phyloP scores from a whole-genome alignment of 64 coral and sea anemone genomes.

The Montipora sp. region DNA sequence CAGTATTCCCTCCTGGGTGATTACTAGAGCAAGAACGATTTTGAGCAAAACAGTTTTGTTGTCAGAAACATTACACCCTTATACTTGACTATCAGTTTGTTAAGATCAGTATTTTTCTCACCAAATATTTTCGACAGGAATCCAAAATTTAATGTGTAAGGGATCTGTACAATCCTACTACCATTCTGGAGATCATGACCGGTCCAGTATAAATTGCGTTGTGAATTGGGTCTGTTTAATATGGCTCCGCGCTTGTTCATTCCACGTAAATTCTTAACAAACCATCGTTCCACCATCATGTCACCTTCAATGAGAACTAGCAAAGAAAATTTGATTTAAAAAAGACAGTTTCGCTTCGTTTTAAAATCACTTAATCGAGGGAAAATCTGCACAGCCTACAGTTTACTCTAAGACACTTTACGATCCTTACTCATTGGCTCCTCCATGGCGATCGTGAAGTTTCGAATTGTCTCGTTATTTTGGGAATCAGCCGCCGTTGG shows the following conservation, averaged over 20 bases:
- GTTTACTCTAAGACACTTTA: too few species aligned
- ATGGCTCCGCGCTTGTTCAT: conserved; percentile 12
- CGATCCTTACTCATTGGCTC: too few species aligned
- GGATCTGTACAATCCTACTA: conserved; percentile 22
- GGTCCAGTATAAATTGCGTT: background rate
- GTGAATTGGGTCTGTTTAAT: background rate
- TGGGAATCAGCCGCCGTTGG: too few species aligned
- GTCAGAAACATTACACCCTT: too few species aligned
- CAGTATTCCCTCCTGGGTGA: too few species aligned
- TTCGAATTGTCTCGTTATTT: too few species aligned
- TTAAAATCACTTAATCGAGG: background rate
- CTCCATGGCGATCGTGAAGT: too few species aligned
- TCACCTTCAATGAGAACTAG: conserved; percentile 37
- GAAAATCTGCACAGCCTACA: too few species aligned
- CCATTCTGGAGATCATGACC: background rate
- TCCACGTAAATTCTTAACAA: background rate
- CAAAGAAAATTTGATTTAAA: background rate
- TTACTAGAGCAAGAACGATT: too few species aligned
- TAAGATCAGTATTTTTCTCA: background rate
- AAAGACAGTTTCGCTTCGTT: background rate
- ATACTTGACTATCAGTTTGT: too few species aligned
- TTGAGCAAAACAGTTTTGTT: too few species aligned
- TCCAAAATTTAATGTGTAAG: conserved; percentile 18
- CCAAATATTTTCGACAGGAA: background rate
- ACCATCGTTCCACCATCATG: conserved; percentile 9